phyloP scores from a whole-genome alignment of 1,140 invertebrate genomes.

The Bombyx mandarina region DNA sequence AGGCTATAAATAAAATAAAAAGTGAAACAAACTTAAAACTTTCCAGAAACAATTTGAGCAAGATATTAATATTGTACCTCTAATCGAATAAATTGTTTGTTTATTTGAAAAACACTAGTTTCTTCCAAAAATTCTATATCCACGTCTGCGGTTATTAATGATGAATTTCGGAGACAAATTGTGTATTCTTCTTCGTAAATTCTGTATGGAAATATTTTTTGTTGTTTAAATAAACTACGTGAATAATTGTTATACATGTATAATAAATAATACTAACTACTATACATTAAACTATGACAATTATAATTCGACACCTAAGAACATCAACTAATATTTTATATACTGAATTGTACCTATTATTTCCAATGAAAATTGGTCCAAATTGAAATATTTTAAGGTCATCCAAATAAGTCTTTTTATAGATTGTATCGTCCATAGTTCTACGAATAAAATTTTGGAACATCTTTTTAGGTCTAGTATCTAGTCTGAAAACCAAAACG shows the following conservation, averaged over 20 bases:
- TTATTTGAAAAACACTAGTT: constrained; percentile 42
- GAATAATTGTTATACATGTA: not conserved
- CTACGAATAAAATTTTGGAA: constrained; percentile 53
- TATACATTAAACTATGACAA: not conserved
- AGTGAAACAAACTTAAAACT: not conserved
- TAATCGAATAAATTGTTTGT: constrained; percentile 38
- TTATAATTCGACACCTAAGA: not conserved
- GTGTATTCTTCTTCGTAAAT: constrained; percentile 56
- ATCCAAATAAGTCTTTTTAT: constrained; percentile 56
- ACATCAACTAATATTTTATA: constrained; percentile 2
- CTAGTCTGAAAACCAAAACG: constrained; percentile 32
- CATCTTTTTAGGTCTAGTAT: constrained; percentile 59
- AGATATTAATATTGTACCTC: constrained; percentile 27
- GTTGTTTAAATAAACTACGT: not conserved
- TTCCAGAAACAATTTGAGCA: not conserved
- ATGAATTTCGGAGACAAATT: constrained; percentile 52
- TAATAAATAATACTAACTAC: not conserved
- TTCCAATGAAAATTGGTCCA: constrained; percentile 55
- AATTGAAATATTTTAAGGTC: constrained; percentile 56
- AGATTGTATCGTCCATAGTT: constrained; percentile 44
- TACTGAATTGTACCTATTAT: not conserved
- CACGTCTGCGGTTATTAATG: constrained; percentile 45
- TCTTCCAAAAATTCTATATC: constrained; percentile 51
- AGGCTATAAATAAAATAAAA: constrained; percentile 26
- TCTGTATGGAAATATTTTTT: constrained; percentile 23